These are phyloP conservation scores for Corvus cornix DNA, from an alignment of 2,113 vertebrate genomes.

Conservation along the genomic window DNA sequence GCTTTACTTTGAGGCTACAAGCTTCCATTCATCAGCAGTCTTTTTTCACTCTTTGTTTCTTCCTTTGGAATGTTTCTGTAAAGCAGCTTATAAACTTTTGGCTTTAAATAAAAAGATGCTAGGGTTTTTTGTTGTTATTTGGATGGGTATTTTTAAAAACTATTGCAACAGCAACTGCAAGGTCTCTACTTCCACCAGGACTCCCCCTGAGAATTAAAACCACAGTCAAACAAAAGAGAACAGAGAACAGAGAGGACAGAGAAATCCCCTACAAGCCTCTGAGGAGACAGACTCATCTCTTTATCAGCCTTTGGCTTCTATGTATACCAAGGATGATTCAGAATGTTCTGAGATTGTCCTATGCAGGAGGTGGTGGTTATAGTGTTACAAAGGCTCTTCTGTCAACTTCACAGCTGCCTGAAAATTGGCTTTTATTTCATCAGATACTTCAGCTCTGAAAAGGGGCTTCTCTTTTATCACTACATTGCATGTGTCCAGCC, in stretches of 20 bases:
- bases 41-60: slow-evolving; percentile 56
- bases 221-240: slow-evolving; percentile 2
- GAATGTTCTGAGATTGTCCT: slow-evolving; percentile 3
- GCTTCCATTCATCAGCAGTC: slow-evolving; percentile 47
- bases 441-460: not conserved
- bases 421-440: slow-evolving; percentile 11
- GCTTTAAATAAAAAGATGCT: slow-evolving; percentile 40
- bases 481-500: not conserved
- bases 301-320: slow-evolving; percentile 53
- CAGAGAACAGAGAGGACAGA: slow-evolving; percentile 7
- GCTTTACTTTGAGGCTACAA: slow-evolving; percentile 46
- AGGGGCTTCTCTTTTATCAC: not conserved
- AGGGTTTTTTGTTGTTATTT: not conserved
- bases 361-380: slow-evolving; percentile 35
- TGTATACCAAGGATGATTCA: slow-evolving; percentile 19
- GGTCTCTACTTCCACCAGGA: slow-evolving; percentile 9
- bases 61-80: slow-evolving; percentile 58
- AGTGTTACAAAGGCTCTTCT: slow-evolving; percentile 49
- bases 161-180: slow-evolving; percentile 4
- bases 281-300: slow-evolving; percentile 19
- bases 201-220: slow-evolving; percentile 25
- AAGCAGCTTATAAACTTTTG: slow-evolving; percentile 60
- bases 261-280: not conserved
- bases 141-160: not conserved
- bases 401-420: slow-evolving; percentile 19